Evolutionary conservation across 2,888 invertebrate genomes (phyloP).

Genomic region (Erebia epiphron): DNA sequence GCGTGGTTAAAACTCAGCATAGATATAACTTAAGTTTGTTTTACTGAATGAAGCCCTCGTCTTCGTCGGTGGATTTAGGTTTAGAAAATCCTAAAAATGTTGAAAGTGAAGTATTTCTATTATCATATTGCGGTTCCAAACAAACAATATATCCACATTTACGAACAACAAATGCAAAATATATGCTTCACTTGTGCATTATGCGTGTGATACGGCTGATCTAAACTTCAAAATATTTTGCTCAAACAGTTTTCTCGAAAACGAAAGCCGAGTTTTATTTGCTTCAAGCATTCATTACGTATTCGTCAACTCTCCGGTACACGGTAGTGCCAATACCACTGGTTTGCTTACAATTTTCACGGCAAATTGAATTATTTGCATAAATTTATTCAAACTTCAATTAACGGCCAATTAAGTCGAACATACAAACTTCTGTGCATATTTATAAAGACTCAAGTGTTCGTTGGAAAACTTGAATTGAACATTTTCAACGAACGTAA

Average conservation of each 20-base stretch:
- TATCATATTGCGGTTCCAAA: no score
- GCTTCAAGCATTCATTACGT: slow-evolving; percentile 6
- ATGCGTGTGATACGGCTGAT: neutral
- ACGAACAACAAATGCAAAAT: neutral
- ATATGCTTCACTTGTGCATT: neutral
- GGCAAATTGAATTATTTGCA: slow-evolving; percentile 15
- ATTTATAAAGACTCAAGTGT: neutral
- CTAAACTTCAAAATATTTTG: neutral
- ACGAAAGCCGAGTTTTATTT: slow-evolving; percentile 1
- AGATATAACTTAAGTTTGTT: no score
- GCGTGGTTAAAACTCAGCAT: no score
- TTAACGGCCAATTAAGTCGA: slow-evolving; percentile 12
- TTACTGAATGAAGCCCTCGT: no score
- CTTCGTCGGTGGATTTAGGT: no score
- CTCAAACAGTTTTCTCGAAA: neutral
- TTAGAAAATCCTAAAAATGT: no score
- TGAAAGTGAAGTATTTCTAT: no score
- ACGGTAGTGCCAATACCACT: slow-evolving; percentile 10
- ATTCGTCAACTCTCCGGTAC: neutral
- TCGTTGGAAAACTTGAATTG: slow-evolving; percentile 20
- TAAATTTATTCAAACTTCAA: slow-evolving; percentile 20
- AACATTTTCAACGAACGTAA: slow-evolving; percentile 27
- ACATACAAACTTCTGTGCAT: slow-evolving; percentile 14
- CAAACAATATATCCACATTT: no score
- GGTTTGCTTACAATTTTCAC: slow-evolving; percentile 16